Base-by-base conservation (phyloP, 2,888 invertebrate genomes). In the Mythimna ferrago region DNA sequence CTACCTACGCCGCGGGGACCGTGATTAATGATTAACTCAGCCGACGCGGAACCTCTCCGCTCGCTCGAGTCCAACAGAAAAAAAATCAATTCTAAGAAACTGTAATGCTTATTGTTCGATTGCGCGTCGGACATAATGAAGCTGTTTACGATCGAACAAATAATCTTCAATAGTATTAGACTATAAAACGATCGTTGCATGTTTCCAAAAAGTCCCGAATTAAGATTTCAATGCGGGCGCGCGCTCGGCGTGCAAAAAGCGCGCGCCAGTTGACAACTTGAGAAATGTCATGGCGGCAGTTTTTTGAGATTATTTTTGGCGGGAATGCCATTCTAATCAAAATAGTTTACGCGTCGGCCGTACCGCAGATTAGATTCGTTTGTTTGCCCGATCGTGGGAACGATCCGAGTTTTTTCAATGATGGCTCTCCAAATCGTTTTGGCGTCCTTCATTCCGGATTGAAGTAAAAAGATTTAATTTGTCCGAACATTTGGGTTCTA, bases 251-350 rank as follows among this genome's bases (percentile, higher is more conserved):
- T 86, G 91, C 94, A 95, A 96, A 96, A 95, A 95, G 87, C 90
- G 86, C 89, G 87, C 90, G 86, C 87, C 86, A 78, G 88, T 90
- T 94, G 95, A 94, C 95, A 95, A 89, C 89, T 94, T 94, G 94
- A 95, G 92, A 95, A 94, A 96, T 94, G 93, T 93, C 93, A 92
- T 81, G 89, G 92, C 91, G 90, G 91, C 88, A 82, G 88, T 90
- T 92, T 92, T 93, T 92, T 91, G 89, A 88, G 88, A 85, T 91
- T 90, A 91, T 89, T 92, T 94, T 95, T 93, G 91, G 92, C 92
- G 92, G 92, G 93, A 93, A 93, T 93, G 94, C 94, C 93, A 94
- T 95, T 95, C 96, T 95, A 95, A 96, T 96, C 96, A 96, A 96
- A 96, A 96, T 96, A 94, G 95, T 96, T 96, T 96, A 96, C 96